Evolutionary conservation across 2,888 invertebrate genomes (phyloP).

Genomic region (Phyllotreta cruciferae): DNA sequence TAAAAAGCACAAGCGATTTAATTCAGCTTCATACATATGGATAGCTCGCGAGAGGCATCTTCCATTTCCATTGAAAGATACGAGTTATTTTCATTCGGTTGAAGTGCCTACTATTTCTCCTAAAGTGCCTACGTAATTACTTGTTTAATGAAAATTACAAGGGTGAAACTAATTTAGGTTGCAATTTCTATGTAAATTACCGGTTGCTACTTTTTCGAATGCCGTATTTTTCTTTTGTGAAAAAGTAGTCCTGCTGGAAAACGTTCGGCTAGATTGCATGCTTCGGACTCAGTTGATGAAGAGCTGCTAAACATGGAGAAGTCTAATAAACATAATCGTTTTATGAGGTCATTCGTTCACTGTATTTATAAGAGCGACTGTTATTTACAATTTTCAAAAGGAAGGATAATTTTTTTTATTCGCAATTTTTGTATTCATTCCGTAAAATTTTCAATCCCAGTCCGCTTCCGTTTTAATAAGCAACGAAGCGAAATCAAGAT

Average conservation of each 20-base stretch:
- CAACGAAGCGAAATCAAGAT: too few species aligned
- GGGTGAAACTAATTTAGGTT: conserved; percentile 38
- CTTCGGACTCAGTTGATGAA: conserved; percentile 24
- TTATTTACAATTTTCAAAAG: too few species aligned
- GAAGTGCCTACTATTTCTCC: conserved; percentile 25
- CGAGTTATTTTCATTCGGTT: conserved; percentile 26
- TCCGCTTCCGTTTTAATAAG: too few species aligned
- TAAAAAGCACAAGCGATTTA: too few species aligned
- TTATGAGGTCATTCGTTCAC: conserved; percentile 7
- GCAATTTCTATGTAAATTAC: conserved; percentile 43
- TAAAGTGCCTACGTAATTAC: conserved; percentile 37
- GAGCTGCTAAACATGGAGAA: conserved; percentile 30
- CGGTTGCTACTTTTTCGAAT: conserved; percentile 38
- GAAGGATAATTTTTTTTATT: too few species aligned
- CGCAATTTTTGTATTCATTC: too few species aligned
- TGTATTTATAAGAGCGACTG: not conserved
- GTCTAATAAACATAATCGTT: conserved; percentile 23
- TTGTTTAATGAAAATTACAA: conserved; percentile 40
- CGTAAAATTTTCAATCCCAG: too few species aligned
- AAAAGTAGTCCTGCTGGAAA: conserved; percentile 13
- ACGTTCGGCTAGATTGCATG: conserved; percentile 34
- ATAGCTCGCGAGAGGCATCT: conserved; percentile 12
- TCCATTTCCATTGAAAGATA: conserved; percentile 23
- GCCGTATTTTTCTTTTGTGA: conserved; percentile 35
- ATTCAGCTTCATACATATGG: conserved; percentile 25